These are phyloP conservation scores for Aproaerema taeniolella DNA, from an alignment of 2,888 invertebrate species.

Conservation along the genomic window DNA sequence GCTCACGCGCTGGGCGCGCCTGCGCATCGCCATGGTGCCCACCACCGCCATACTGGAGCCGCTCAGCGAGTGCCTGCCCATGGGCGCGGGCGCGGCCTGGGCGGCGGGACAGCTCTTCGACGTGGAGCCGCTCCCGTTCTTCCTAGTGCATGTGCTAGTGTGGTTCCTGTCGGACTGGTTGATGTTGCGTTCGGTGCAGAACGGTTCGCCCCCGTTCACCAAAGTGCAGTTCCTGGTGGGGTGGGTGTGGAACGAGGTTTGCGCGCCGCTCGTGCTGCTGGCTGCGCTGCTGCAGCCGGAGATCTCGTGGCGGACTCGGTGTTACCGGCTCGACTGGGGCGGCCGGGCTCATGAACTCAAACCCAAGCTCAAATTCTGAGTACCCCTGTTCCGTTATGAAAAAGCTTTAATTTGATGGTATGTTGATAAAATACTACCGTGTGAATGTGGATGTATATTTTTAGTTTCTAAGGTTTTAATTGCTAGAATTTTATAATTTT, in stretches of 20 bases:
- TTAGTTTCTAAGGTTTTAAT: constrained; percentile 53
- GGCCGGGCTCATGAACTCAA: constrained; percentile 94
- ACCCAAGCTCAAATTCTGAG: constrained; percentile 82
- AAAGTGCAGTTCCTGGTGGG: constrained; percentile 96
- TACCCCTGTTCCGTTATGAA: constrained; percentile 20
- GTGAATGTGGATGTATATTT: constrained; percentile 12
- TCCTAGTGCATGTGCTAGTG: constrained; percentile 92
- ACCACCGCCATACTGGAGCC: constrained; percentile 94
- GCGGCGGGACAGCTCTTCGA: constrained; percentile 88
- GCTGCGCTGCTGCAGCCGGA: constrained; percentile 91
- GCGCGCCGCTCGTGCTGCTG: constrained; percentile 92
- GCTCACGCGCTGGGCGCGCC: constrained; percentile 93
- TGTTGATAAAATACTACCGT: constrained; percentile 22
- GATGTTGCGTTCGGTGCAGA: constrained; percentile 92
- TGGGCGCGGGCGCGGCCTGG: constrained; percentile 95
- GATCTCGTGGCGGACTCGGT: constrained; percentile 95
- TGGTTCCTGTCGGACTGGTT: constrained; percentile 99
- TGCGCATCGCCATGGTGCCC: constrained; percentile 97
- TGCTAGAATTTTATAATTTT: constrained; percentile 38
- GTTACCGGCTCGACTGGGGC: constrained; percentile 96
- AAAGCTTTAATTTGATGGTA: constrained; percentile 63
- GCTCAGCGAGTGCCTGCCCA: constrained; percentile 94
- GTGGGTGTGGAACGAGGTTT: constrained; percentile 95
- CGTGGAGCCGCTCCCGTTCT: constrained; percentile 94
- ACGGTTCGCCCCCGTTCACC: constrained; percentile 94